phyloP scores from a whole-genome alignment of 2,113 vertebrate species.

The Chauna torquata region DNA sequence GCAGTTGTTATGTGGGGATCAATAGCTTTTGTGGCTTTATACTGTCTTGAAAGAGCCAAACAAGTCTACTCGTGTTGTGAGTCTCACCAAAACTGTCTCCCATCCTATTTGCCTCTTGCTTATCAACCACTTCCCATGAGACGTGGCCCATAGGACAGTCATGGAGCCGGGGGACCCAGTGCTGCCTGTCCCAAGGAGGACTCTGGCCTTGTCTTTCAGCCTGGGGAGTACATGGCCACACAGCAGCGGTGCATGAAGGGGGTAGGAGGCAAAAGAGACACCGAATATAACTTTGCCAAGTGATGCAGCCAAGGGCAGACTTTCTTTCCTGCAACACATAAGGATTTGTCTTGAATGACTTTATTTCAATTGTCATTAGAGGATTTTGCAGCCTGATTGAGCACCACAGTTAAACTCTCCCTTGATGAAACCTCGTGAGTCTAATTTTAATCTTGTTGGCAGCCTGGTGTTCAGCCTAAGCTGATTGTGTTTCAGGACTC shows the following conservation, averaged over 20 bases:
- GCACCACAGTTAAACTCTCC: slow-evolving; percentile 55
- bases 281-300: background rate
- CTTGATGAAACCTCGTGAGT: slow-evolving; percentile 51
- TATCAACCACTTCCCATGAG: background rate
- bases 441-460: slow-evolving; percentile 69
- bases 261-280: background rate
- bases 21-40: background rate
- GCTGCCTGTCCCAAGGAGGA: background rate
- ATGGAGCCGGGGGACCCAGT: background rate
- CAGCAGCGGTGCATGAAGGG: background rate
- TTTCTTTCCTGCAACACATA: background rate
- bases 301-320: background rate
- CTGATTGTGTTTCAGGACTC: slow-evolving; percentile 25
- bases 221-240: background rate
- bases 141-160: background rate
- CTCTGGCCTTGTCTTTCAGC: background rate
- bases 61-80: background rate
- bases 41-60: background rate
- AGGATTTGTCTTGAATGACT: slow-evolving; percentile 52
- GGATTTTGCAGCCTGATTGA: slow-evolving; percentile 63
- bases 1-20: background rate
- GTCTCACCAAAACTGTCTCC: background rate
- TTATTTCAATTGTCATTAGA: slow-evolving; percentile 39
- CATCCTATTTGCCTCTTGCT: background rate
- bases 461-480: slow-evolving; percentile 39